Evolutionary conservation across 2,888 invertebrate species (phyloP).

Genomic region (Drosophila nigricruria): DNA sequence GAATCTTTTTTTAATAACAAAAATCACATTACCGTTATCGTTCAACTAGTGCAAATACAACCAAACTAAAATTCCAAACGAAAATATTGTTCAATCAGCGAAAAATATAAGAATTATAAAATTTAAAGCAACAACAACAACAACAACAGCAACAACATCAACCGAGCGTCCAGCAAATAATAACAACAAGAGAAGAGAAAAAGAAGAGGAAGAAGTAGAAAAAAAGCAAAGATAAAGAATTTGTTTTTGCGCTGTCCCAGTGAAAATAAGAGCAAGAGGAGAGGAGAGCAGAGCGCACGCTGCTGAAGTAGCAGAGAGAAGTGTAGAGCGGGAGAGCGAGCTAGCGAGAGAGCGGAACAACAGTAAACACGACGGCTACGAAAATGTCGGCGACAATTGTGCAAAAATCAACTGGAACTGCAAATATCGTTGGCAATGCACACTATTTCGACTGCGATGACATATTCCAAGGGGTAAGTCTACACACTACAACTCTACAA

Average conservation of each 20-base stretch:
- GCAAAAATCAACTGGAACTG: slow-evolving; percentile 58
- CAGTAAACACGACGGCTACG: slow-evolving; percentile 35
- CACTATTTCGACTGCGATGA: slow-evolving; percentile 68
- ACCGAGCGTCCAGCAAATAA: slow-evolving; percentile 41
- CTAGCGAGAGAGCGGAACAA: slow-evolving; percentile 11
- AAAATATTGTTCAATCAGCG: slow-evolving; percentile 39
- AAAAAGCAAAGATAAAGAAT: slow-evolving; percentile 51
- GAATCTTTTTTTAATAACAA: slow-evolving; percentile 20
- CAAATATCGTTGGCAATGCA: slow-evolving; percentile 58
- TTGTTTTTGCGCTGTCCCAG: slow-evolving; percentile 55
- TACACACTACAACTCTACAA: background rate
- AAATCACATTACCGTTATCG: slow-evolving; percentile 23
- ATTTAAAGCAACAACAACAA: slow-evolving; percentile 21
- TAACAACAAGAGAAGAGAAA: slow-evolving; percentile 12
- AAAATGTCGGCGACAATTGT: slow-evolving; percentile 72
- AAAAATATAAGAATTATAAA: slow-evolving; percentile 24
- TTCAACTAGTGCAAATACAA: slow-evolving; percentile 51
- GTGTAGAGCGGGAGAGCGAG: slow-evolving; percentile 12
- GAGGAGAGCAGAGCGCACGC: slow-evolving; percentile 8
- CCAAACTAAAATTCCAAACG: slow-evolving; percentile 10
- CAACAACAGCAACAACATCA: too few species aligned
- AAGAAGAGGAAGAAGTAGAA: slow-evolving; percentile 12
- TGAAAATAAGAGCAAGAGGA: slow-evolving; percentile 49
- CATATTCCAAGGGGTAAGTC: slow-evolving; percentile 66
- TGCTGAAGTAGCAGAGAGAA: slow-evolving; percentile 2